Percentiles rank a stretch among this genome's conserved stretches.
phyloP scores from a whole-genome alignment of 92 coral and sea anemone genomes.

The Hydrozoanthus gracilis region DNA sequence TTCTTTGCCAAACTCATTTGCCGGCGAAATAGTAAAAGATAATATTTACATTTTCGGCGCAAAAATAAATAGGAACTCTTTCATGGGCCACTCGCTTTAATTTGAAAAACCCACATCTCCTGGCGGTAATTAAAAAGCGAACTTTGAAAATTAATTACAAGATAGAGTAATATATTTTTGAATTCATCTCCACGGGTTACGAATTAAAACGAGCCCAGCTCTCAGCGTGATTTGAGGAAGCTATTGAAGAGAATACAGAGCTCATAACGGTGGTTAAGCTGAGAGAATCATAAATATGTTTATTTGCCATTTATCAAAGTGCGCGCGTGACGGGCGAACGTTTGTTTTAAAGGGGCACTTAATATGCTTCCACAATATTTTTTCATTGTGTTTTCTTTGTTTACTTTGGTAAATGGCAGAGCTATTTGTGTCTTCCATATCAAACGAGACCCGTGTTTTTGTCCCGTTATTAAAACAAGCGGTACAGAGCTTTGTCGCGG shows the following conservation, averaged over 20 bases:
- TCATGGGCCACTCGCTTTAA: conserved; percentile 80
- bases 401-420: conserved; percentile 71
- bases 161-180: conserved; percentile 45
- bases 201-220: conserved; percentile 30
- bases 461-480: conserved; percentile 45
- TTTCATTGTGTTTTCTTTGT: conserved; percentile 66
- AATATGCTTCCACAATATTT: conserved; percentile 44
- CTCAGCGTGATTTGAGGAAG: conserved; percentile 42
- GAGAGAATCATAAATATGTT: conserved; percentile 20
- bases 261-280: conserved; percentile 21
- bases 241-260: conserved; percentile 20
- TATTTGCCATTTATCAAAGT: conserved; percentile 30
- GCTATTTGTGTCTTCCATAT: conserved; percentile 57
- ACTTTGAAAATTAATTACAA: conserved; percentile 46
- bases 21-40: conserved; percentile 44
- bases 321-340: conserved; percentile 22
- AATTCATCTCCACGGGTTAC: conserved; percentile 47
- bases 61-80: conserved; percentile 55
- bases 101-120: conserved; percentile 86
- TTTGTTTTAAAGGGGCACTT: conserved; percentile 38
- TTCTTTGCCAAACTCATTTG: conserved; percentile 49
- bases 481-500: conserved; percentile 41
- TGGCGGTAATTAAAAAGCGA: conserved; percentile 70
- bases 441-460: conserved; percentile 48
- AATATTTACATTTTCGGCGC: conserved; percentile 72